Evolutionary conservation across 2,888 invertebrate genomes (phyloP), one percentile per base, ranked within the genome.

Genomic region (Epinotia bilunana): DNA sequence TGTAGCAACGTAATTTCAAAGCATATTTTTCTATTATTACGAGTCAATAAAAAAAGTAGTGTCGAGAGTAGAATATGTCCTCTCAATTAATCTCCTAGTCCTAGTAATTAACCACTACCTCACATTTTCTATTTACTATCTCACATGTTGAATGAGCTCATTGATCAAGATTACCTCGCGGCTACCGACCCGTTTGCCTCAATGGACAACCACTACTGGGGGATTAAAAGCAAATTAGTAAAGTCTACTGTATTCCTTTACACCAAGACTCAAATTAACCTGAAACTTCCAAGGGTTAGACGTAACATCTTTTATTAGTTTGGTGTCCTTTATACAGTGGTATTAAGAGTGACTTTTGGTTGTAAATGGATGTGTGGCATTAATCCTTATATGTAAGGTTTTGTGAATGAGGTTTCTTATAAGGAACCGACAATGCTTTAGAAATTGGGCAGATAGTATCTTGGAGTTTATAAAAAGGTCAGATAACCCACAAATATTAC

Each of bases 121-220:
- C 46, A 70, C 63, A 64, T 70, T 74, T 70, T 70, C 69, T 70
- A 74, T 69, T 69, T 64, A 69, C 69, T 70, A 74, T 74, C 55
- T 39, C 58, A 70, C 63, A 69, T 58, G 69, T 69, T 74, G 74
- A 74, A 74, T 69, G 74, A 70, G 63, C 63, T 74, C 74, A 70
- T 74, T 74, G 69, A 74, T 74, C 74, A 74, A 74, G 74, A 74
- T 74, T 74, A 74, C 69, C 63, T 64, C 64, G 69, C 43, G 61
- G 68, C 69, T 73, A 61, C 73, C 65, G 63, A 58, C 58, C 58
- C 65, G 65, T 28, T 72, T 49, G 72, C 69, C 63, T 63, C 69
- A 64, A 74, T 74, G 69, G 69, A 63, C 69, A 55, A 58, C 69
- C 28, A 64, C 74, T 74, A 69, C 64, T 58, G 18, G 63, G 33